Base-by-base conservation (phyloP, 2,888 invertebrate genomes). In the Diogma glabrata region DNA sequence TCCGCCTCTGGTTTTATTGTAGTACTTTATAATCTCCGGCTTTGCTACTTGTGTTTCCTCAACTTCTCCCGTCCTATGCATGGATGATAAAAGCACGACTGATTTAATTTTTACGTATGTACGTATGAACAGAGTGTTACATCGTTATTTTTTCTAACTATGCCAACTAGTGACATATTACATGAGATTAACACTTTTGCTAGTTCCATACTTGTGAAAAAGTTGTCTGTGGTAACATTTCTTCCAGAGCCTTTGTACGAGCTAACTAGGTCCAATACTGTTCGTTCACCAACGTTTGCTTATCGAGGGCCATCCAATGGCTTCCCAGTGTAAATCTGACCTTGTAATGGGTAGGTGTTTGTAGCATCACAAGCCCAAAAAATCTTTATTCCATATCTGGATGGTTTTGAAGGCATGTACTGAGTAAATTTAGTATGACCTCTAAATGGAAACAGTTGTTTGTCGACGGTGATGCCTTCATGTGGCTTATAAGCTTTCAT, bases 341-440 rank as follows among this genome's bases (percentile, higher is more conserved):
- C 7, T 28, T 28, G 28, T 28, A 28, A 28, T 28, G 28, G 28
- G 28, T 28, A 28, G 28, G 28, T 10, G 28, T 28, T 28, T 28
- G 28, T 28, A 28, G 28, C 30, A 30, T 30, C 30, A 7, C 30
- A 30, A n/a, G 14, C 14, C 30, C 30, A 30, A 12, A 33, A 33
- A 10, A 38, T n/a, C 20, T 17, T 38, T 19, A 38, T 38, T 38
- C 19, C 8, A 38, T 38, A 38, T 20, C 38, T 38, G 19, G n/a
- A n/a, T n/a, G n/a, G n/a, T n/a, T n/a, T n/a, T n/a, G 58, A 59
- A 45, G 59, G 58, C 47, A 57, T 58, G 52, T 58, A 59, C 46
- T 59, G 57, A 5, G 57, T 59, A 38, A 60, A 60, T 54, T 52
- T 53, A 33, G 57, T 58, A 19, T 54, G 51, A 7, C 58, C 58